These are phyloP conservation scores for Tipula confusa DNA, from an alignment of 2,888 invertebrate species.

Conservation along the genomic window DNA sequence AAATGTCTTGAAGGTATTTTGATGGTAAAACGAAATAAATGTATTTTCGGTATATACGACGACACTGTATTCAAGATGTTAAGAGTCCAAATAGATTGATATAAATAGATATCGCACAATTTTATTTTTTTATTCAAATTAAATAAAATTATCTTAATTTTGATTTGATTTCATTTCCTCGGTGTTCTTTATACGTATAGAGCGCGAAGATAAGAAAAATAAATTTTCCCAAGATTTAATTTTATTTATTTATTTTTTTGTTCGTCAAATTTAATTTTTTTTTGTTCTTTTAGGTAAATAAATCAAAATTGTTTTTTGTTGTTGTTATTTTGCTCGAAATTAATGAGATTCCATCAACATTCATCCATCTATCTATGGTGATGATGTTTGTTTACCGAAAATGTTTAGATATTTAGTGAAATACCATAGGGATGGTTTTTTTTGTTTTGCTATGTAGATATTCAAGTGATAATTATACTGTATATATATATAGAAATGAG, in stretches of 20 bases:
- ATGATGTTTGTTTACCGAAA: background rate
- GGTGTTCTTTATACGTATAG: background rate
- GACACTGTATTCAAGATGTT: background rate
- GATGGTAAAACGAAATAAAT: background rate
- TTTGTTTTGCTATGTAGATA: too few species aligned
- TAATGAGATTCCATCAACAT: constrained; percentile 20
- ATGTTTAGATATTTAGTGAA: background rate
- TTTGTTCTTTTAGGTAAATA: background rate
- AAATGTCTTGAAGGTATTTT: background rate
- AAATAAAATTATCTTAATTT: constrained; percentile 20
- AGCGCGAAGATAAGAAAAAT: background rate
- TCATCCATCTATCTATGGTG: background rate
- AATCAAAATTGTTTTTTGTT: background rate
- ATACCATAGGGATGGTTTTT: background rate
- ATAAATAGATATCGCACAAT: background rate
- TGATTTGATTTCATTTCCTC: background rate
- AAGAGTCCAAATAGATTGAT: background rate
- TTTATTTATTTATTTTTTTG: background rate
- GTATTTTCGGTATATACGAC: background rate
- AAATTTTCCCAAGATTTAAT: background rate
- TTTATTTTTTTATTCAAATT: background rate
- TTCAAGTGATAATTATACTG: background rate
- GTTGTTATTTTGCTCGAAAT: background rate
- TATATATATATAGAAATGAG: background rate
- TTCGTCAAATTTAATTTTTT: background rate